A percentile compares a stretch with the other conserved stretches of the same genome.
phyloP scores from a whole-genome alignment of 2,113 vertebrate genomes.

The Coptodon rendalli region DNA sequence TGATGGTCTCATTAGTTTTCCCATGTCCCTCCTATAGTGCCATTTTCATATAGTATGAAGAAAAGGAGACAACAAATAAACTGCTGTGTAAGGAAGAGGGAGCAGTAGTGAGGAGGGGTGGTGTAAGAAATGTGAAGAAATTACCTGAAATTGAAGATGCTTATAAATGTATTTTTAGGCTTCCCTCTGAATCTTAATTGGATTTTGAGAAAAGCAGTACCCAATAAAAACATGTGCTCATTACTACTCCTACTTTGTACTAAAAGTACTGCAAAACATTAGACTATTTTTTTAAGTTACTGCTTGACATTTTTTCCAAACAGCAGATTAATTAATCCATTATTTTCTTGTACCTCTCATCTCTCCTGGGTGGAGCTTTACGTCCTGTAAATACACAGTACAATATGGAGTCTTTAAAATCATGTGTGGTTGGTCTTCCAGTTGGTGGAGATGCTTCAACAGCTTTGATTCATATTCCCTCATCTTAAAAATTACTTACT shows the following conservation, averaged over 20 bases:
- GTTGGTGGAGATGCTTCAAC: background rate
- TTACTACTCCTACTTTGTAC: background rate
- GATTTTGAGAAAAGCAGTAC: background rate
- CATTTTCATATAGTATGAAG: constrained; percentile 22
- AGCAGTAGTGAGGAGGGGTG: background rate
- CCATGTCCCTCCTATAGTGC: constrained; percentile 20
- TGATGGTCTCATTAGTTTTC: constrained; percentile 49
- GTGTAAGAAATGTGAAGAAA: background rate
- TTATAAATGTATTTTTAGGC: background rate
- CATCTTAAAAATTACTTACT: background rate
- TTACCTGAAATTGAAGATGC: background rate
- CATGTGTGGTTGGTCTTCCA: background rate
- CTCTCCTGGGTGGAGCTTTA: background rate
- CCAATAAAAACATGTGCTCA: background rate
- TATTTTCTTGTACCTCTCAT: background rate
- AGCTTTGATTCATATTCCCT: background rate
- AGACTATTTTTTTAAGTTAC: background rate
- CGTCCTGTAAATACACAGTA: background rate
- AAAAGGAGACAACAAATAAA: constrained; percentile 32
- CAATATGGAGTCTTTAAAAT: background rate
- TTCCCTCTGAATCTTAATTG: background rate
- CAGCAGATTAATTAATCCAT: background rate
- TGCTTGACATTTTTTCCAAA: background rate
- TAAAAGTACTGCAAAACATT: background rate
- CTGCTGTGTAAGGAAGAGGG: constrained; percentile 12